Conservation (phyloP, 2,113 vertebrate genomes). For the Cygnus buccinator region DNA sequence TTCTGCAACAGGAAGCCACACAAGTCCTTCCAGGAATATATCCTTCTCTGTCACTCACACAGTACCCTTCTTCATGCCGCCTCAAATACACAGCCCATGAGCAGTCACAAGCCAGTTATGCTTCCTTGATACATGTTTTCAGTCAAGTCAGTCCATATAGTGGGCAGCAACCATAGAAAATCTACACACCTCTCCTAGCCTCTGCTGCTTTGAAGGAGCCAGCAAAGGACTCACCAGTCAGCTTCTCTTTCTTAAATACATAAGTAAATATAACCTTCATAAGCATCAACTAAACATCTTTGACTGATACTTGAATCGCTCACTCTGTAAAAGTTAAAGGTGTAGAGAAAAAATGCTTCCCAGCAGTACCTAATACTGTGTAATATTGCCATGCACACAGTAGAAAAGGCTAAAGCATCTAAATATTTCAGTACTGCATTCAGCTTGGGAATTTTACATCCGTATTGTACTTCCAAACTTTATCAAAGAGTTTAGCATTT, state of each 20-base stretch:
- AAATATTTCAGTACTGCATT: not conserved
- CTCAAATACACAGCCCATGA: not conserved
- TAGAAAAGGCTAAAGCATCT: not conserved
- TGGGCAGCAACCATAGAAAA: not conserved
- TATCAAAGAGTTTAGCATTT: not conserved
- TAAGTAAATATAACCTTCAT: not conserved
- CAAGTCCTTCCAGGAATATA: not conserved
- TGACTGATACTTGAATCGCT: not conserved
- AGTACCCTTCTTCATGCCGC: not conserved
- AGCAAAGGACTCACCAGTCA: not conserved
- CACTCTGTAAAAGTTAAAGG: not conserved
- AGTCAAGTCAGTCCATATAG: not conserved
- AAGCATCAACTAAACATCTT: not conserved
- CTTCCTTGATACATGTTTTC: not conserved
- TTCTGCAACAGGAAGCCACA: not conserved
- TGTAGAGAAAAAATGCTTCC: not conserved
- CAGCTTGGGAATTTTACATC: not conserved
- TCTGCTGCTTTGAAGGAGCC: not conserved
- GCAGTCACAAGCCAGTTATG: not conserved
- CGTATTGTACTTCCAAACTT: not conserved
- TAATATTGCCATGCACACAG: not conserved
- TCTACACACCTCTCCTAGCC: accelerated
- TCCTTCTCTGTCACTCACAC: not conserved
- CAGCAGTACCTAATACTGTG: not conserved
- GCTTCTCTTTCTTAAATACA: not conserved